Base-by-base conservation (phyloP, 2,113 vertebrate species). In the Cettia cetti region DNA sequence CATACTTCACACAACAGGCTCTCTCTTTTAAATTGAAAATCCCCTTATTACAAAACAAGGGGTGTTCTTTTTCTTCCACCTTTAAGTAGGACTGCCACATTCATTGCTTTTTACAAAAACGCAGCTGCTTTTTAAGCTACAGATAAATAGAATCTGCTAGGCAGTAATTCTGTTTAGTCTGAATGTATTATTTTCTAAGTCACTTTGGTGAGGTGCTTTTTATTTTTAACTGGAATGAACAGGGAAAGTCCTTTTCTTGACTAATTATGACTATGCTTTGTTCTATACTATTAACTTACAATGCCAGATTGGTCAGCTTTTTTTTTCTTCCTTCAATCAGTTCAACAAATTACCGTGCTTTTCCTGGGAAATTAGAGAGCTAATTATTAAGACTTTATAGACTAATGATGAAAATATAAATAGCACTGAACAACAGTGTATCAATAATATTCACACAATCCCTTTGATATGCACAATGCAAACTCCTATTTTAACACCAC, bases 21-120 rank as follows among this genome's bases (percentile, higher is more conserved):
- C 86, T 4, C 95, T 96, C 97, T 98, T 98, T 98, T 97, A 98
- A 98, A 98, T 98, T 98, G 98, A 98, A 98, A 98, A 98, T 98
- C 98, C 97, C 98, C 97, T 98, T 98, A 98, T 98, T 98, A 98
- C 98, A 98, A 98, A 98, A 98, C 98, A 98, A 98, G 97, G 97
- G 97, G 97, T 98, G 97, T 97, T 97, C 97, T 98, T 98, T 98
- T 96, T 97, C 97, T 97, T 97, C 96, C 92, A 98, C 97, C 98
- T 98, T 98, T 98, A 98, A 98, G 97, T 97, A 98, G 96, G 96
- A 97, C 97, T 98, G 97, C 98, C 97, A 98, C 97, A 98, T 98
- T 98, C 97, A 98, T 97, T 96, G 97, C 97, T 95, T 98, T 98
- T 98, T 98, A 98, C 96, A 98, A 98, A 98, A 98, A 98, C 96